These are phyloP conservation scores for Bos taurus DNA, from an alignment of 2,113 vertebrate genomes.

Conservation along the genomic window ARS-UCD2.0 NC_037356.1:17673501-17674000, in stretches of 20 bases:
- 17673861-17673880: too few relatives aligned
- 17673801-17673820: too few relatives aligned
- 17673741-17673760: not conserved
- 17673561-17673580: not conserved
- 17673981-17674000: too few relatives aligned
- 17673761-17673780: not conserved
- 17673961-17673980: too few relatives aligned
- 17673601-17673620: not conserved
- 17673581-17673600: not conserved
- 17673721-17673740: not conserved
- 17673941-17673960: too few relatives aligned
- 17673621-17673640: not conserved
- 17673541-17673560: not conserved
- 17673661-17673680: not conserved
- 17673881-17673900: too few relatives aligned
- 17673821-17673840: too few relatives aligned
- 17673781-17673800: not conserved
- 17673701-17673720: not conserved
- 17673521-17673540: not conserved
- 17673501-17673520: not conserved
- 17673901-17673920: too few relatives aligned
- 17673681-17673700: not conserved
- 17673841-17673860: too few relatives aligned
- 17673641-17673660: not conserved
- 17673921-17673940: too few relatives aligned